Conservation (phyloP, 2,888 invertebrate genomes). For the Ennomos erosarius region DNA sequence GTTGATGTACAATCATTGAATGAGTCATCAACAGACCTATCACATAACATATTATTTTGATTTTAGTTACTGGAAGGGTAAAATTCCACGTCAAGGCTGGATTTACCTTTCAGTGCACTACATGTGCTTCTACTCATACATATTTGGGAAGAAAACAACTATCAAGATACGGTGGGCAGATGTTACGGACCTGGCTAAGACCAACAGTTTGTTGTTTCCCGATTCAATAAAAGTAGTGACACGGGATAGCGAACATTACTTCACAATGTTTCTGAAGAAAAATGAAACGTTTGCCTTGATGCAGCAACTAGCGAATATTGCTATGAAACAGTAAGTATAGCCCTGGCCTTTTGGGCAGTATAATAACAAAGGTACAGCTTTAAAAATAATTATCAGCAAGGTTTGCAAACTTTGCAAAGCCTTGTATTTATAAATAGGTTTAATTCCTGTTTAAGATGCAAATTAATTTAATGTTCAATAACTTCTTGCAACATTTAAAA, state of each 20-base stretch:
- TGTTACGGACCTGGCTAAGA: constrained; percentile 91
- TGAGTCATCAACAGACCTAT: no score
- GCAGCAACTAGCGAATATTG: constrained; percentile 98
- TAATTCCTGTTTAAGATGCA: no score
- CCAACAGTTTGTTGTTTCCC: constrained; percentile 91
- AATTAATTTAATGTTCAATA: no score
- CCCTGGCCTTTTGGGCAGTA: no score
- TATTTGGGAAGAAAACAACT: constrained; percentile 95
- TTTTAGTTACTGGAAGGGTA: constrained; percentile 96
- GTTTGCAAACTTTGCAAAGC: no score
- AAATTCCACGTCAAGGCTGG: constrained; percentile 98
- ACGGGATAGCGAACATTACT: constrained; percentile 94
- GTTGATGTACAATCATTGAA: no score
- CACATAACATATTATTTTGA: not conserved
- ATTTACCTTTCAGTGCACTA: constrained; percentile 98
- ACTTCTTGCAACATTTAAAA: no score
- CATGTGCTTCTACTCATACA: constrained; percentile 97
- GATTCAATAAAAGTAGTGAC: constrained; percentile 95
- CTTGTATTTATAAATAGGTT: no score
- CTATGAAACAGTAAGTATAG: constrained; percentile 93
- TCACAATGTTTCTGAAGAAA: constrained; percentile 95
- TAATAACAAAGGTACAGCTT: no score
- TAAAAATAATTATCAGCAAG: no score
- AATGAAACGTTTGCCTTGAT: constrained; percentile 96
- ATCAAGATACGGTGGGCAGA: constrained; percentile 96